Percentiles rank a stretch among this genome's conserved stretches.
These are phyloP conservation scores for Pogonomyrmex barbatus DNA, from an alignment of 1,140 invertebrate genomes.

Conservation along the genomic window DNA sequence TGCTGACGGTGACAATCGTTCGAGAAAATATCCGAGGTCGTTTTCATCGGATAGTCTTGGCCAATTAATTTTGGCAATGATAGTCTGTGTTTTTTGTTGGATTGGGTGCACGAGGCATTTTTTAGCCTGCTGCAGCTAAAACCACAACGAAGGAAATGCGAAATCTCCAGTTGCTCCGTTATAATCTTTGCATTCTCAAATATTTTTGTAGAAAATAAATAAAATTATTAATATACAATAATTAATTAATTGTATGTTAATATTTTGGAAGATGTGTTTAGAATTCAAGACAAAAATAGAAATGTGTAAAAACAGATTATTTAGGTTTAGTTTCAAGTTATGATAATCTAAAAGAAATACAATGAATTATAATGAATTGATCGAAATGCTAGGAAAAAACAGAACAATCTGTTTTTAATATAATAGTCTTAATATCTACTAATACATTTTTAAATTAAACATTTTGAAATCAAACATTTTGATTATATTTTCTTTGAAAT, in stretches of 20 bases:
- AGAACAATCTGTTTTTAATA: not conserved
- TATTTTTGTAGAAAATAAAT: not conserved
- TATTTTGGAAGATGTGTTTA: not conserved
- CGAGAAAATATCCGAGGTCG: not conserved
- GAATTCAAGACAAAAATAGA: not conserved
- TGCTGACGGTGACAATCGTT: not conserved
- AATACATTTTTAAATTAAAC: not conserved
- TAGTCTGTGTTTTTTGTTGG: not conserved
- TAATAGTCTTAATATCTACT: not conserved
- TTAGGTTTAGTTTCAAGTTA: not conserved
- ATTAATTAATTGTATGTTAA: not conserved
- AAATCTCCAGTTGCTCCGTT: not conserved
- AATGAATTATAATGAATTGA: not conserved
- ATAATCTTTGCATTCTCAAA: not conserved
- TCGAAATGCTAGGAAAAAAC: not conserved
- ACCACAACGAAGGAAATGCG: not conserved
- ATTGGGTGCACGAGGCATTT: not conserved
- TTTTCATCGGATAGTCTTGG: conserved; percentile 34
- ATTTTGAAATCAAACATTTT: not conserved
- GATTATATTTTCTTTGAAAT: not conserved
- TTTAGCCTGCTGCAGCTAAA: not conserved
- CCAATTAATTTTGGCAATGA: conserved; percentile 25
- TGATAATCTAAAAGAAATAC: too few species aligned
- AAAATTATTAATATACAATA: not conserved
- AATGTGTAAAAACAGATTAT: not conserved